phyloP scores from a whole-genome alignment of 1,140 invertebrate species.

The Diorhabda carinulata region DNA sequence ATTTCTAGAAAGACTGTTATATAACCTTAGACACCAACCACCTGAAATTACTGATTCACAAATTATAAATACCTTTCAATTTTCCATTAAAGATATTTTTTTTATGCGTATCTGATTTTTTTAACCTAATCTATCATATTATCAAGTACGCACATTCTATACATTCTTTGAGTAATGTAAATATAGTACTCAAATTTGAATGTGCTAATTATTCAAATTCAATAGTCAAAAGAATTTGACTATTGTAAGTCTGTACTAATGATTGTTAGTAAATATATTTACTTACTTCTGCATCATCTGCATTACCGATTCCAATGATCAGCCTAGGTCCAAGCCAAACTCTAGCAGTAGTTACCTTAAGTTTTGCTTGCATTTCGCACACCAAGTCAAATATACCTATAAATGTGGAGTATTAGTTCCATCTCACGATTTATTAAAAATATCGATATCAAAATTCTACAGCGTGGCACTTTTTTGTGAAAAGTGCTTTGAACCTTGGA shows the following conservation, averaged over 20 bases:
- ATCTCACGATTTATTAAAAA: not conserved
- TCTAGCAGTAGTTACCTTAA: constrained; percentile 16
- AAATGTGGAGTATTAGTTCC: constrained; percentile 1
- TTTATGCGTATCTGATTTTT: too few species aligned
- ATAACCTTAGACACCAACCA: too few species aligned
- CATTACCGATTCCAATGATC: constrained; percentile 60
- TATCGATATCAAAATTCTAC: not conserved
- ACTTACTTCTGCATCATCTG: constrained; percentile 67
- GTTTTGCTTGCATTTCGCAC: not conserved
- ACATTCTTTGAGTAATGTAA: not conserved
- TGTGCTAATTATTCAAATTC: not conserved
- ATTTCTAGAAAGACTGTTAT: too few species aligned
- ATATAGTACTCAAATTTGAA: not conserved
- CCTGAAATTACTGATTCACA: too few species aligned
- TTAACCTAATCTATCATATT: not conserved
- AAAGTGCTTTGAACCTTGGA: not conserved
- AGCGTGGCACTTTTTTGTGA: not conserved
- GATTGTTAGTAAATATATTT: not conserved
- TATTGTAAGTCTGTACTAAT: not conserved
- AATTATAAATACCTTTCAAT: too few species aligned
- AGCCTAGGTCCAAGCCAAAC: constrained; percentile 62
- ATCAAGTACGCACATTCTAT: not conserved
- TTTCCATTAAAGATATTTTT: too few species aligned
- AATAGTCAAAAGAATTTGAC: not conserved
- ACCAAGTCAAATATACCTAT: constrained; percentile 20